These are phyloP conservation scores for Anguilla pacifica DNA, from an alignment of 2,797 vertebrate species.

Conservation along the genomic window DNA sequence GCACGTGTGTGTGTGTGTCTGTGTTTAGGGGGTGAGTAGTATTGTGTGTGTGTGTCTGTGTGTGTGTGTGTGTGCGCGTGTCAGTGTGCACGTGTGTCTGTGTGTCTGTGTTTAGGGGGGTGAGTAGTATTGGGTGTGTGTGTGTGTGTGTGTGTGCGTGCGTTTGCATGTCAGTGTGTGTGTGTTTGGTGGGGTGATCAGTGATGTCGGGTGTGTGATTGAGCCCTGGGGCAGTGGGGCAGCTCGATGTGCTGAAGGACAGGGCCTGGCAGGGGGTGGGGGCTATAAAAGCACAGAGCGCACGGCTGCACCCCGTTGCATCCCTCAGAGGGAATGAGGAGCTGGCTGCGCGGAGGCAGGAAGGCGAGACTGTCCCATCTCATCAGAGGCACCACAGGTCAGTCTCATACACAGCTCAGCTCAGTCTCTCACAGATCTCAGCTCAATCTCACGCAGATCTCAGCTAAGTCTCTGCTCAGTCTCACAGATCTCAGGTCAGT, in stretches of 20 bases:
- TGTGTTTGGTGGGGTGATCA: no score
- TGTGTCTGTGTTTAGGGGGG: background rate
- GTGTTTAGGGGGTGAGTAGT: no score
- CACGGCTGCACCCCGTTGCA: constrained; percentile 33
- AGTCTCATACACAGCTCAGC: constrained; percentile 39
- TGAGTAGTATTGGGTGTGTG: background rate
- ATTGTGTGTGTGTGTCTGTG: no score
- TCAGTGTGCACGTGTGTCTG: background rate
- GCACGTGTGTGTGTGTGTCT: background rate
- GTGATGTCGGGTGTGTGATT: constrained; percentile 50
- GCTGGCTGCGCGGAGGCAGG: constrained; percentile 40
- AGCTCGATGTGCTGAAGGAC: constrained; percentile 71
- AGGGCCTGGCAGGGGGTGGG: constrained; percentile 31
- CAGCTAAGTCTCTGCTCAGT: background rate
- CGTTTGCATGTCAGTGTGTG: background rate
- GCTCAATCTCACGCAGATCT: background rate
- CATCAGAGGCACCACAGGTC: constrained; percentile 57
- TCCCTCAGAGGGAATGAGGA: constrained; percentile 48
- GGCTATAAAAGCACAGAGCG: constrained; percentile 64
- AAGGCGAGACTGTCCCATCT: constrained; percentile 42
- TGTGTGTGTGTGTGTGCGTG: background rate
- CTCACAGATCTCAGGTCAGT: background rate
- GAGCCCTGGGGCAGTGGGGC: constrained; percentile 41
- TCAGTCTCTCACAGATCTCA: background rate
- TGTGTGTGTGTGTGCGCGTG: background rate